Evolutionary conservation across 2,797 vertebrate genomes (phyloP).

Genomic region (Labeo calbasu): DNA sequence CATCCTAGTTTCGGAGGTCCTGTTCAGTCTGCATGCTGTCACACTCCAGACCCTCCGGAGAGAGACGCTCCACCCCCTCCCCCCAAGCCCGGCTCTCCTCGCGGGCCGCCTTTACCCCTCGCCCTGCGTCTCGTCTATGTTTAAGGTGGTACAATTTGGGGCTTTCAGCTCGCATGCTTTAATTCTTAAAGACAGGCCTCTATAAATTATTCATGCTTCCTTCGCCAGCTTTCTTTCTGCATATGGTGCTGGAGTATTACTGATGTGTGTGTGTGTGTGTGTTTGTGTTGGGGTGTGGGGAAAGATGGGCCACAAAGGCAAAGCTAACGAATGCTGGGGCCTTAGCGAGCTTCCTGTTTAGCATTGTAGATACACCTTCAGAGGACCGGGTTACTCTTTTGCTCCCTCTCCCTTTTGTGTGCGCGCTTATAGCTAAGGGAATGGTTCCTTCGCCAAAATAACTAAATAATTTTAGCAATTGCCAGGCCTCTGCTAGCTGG

Average conservation of each 20-base stretch:
- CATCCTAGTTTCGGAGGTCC: slow-evolving; percentile 43
- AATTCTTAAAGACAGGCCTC: slow-evolving; percentile 79
- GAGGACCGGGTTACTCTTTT: slow-evolving; percentile 38
- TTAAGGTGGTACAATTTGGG: slow-evolving; percentile 67
- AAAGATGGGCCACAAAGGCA: slow-evolving; percentile 60
- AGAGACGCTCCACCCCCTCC: slow-evolving; percentile 18
- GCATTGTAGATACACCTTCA: slow-evolving; percentile 63
- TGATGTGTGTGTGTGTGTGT: slow-evolving; percentile 43
- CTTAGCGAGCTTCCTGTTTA: slow-evolving; percentile 61
- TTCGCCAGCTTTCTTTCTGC: slow-evolving; percentile 72
- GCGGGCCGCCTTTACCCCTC: slow-evolving; percentile 18
- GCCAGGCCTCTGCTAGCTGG: slow-evolving; percentile 12
- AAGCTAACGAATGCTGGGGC: slow-evolving; percentile 59
- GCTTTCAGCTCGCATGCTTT: slow-evolving; percentile 79
- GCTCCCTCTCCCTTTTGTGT: slow-evolving; percentile 26
- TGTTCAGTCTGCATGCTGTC: slow-evolving; percentile 32
- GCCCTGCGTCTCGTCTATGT: slow-evolving; percentile 50
- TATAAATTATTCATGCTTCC: slow-evolving; percentile 82
- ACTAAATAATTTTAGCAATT: slow-evolving; percentile 13
- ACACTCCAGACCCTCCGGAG: slow-evolving; percentile 38
- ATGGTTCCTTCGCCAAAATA: slow-evolving; percentile 30
- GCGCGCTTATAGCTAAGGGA: slow-evolving; percentile 33
- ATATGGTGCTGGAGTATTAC: slow-evolving; percentile 69
- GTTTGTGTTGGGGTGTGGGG: slow-evolving; percentile 47
- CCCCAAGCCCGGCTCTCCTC: slow-evolving; percentile 11